A percentile compares a stretch with the other conserved stretches of the same genome.
These are phyloP conservation scores for Fregata magnificens DNA, from an alignment of 2,113 vertebrate genomes.

Conservation along the genomic window DNA sequence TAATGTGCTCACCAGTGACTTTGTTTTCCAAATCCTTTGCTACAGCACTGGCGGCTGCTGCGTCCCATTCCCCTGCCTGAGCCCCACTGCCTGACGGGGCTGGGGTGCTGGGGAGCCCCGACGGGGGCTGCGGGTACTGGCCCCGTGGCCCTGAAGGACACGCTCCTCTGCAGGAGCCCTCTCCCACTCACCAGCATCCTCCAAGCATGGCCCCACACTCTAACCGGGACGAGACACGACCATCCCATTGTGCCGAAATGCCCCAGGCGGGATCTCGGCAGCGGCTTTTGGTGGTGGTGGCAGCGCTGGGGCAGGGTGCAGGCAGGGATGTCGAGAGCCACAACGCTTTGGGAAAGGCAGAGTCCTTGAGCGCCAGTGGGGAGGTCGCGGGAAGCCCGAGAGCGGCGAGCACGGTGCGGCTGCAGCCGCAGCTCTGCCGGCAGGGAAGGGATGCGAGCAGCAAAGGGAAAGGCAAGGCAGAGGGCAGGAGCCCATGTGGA, in stretches of 20 bases:
- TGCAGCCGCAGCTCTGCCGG: neutral
- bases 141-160: fast-evolving
- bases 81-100: neutral
- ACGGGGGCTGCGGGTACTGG: fast-evolving
- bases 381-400: neutral
- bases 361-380: neutral
- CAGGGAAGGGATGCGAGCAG: fast-evolving
- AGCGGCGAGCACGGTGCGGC: neutral
- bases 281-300: neutral
- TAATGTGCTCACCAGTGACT: fast-evolving
- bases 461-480: neutral
- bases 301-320: neutral
- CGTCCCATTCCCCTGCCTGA: neutral
- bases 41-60: neutral
- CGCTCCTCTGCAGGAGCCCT: neutral
- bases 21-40: neutral
- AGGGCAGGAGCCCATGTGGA: neutral
- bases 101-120: fast-evolving
- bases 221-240: fast-evolving
- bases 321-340: neutral
- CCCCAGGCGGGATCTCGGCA: fast-evolving
- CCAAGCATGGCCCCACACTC: fast-evolving
- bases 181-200: neutral
- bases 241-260: fast-evolving
- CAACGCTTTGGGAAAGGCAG: neutral